Base-by-base conservation (phyloP, 2,113 vertebrate species). In the Ceyx cyanopectus region DNA sequence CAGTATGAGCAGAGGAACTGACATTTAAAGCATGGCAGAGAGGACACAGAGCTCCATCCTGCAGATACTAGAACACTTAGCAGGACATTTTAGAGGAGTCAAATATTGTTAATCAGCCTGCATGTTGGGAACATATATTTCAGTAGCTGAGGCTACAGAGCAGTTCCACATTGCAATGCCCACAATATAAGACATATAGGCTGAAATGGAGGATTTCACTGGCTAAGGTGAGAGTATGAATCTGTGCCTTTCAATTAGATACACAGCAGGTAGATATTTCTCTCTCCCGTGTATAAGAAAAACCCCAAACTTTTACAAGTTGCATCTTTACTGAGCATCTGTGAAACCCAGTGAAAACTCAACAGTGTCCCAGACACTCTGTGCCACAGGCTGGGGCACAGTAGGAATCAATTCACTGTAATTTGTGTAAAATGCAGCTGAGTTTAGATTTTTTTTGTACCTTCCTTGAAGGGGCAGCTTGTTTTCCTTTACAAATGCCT, bases 391-490 rank as follows among this genome's bases (percentile, higher is more conserved):
- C 70, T 93, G 81, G 85, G 68, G 41, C 9, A 0, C 67, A 58
- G 60, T 58, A 74, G 53, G 72, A 82, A 80, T 56, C 58, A 63
- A 89, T 60, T 43, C 54, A 56, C 51, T 53, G 54, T 46, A 94
- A 90, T 85, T 57, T 74, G 30, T 83, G 40, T 85, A 95, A 92
- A 94, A 87, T 37, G 18, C 48, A 77, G 32, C 58, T 91, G 51
- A 76, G 37, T 70, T 93, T 76, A 88, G 66, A 75, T 50, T 63
- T 43, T 29, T 92, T 57, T 54, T 90, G 37, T 37, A 79, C 79
- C 50, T 89, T 93, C 54, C 87, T 94, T 85, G 85, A 75, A 91
- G 78, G 40, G 61, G 27, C 18, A 91, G 30, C 81, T 94, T 94
- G 56, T 70, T 95, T 96, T 82, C 50, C 81, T 76, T 76, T 87